Base-by-base conservation (phyloP, 2,888 invertebrate genomes). In the Oegoconia quadripuncta region DNA sequence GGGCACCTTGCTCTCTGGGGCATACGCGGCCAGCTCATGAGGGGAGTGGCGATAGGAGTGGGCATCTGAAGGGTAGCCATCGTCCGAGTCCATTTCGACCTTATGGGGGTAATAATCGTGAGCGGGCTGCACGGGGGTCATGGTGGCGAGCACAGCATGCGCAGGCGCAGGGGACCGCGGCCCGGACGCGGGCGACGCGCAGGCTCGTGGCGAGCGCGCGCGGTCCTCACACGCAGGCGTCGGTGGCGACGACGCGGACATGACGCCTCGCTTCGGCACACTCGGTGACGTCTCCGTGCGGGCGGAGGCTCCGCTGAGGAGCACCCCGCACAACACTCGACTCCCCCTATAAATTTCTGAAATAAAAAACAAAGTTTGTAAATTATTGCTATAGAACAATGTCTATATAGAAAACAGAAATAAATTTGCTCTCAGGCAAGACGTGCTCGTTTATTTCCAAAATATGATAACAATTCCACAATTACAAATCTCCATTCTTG, bases 101-200 rank as follows among this genome's bases (percentile, higher is more conserved):
- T 91, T 88, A 65, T 88, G 88, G 38, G 86, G 84, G 62, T 88
- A 88, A 60, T 87, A 89, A 64, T 95, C 94, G 59, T 94, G 89
- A 23, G 95, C 94, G n/a, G 93, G 95, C 57, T 83, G 84, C 51
- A 95, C 95, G 40, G 95, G 95, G 45, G 95, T 95, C 95, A 95
- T 95, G 64, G 95, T 95, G 52, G 95, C 94, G 54, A 95, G 88
- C 80, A 95, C 93, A 48, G 93, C 90, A 58, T 93, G 58, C 90
- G 93, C 80, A 86, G 91, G 72, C 89, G 93, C 91, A 79, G 91
- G 91, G 29, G 91, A 90, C 54, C 89, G 89, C 52, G 89, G 86
- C 41, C 89, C 74, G 48, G 82, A 75, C 26, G 81, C 78, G 42
- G 89, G 88, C 37, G 90, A 89, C 34, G 83, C 83, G 58, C 83